Conservation (phyloP, 2,113 vertebrate species). For the Garra rufa region DNA sequence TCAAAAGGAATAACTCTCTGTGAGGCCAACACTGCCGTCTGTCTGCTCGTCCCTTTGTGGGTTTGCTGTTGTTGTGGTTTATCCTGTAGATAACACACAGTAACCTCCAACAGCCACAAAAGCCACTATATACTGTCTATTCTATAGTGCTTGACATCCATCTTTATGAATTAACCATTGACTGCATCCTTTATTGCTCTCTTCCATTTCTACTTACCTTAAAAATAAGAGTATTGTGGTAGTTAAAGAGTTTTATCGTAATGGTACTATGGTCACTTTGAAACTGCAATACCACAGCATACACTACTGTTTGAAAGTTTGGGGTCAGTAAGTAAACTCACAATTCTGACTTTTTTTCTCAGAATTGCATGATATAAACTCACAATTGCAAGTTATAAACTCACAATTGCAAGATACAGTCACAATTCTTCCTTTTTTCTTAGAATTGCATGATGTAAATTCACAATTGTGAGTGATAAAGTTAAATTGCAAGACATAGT, state of each 20-base stretch:
- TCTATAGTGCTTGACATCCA: neutral
- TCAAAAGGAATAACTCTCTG: slow-evolving; percentile 27
- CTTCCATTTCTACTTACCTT: neutral
- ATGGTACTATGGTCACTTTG: too few relatives aligned
- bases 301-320: neutral
- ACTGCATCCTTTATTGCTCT: neutral
- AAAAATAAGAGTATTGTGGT: neutral
- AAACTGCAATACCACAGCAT: neutral
- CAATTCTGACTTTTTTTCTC: too few relatives aligned
- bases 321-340: neutral
- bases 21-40: slow-evolving; percentile 4
- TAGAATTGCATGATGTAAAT: too few relatives aligned
- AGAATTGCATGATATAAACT: too few relatives aligned
- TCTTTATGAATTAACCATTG: neutral
- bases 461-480: too few relatives aligned
- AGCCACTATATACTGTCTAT: neutral
- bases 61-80: slow-evolving; percentile 8
- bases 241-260: neutral
- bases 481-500: too few relatives aligned
- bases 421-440: too few relatives aligned
- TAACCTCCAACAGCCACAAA: neutral
- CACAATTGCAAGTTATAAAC: too few relatives aligned
- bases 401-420: too few relatives aligned
- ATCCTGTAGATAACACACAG: neutral
- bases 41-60: neutral